These are phyloP conservation scores for Ecdyonurus torrentis DNA, from an alignment of 2,888 invertebrate species.

Conservation along the genomic window DNA sequence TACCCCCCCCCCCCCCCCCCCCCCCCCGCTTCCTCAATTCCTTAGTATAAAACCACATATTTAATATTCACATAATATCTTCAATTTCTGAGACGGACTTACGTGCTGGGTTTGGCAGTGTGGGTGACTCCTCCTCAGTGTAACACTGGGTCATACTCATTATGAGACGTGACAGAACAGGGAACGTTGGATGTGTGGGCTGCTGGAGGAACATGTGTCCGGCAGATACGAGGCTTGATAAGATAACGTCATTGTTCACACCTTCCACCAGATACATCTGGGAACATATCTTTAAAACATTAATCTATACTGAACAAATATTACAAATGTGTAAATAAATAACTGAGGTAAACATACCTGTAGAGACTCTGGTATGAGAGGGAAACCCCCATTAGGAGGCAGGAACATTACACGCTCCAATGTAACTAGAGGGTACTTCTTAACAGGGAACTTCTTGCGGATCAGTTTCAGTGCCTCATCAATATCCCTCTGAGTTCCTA, in stretches of 20 bases:
- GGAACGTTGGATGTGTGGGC: conserved; percentile 86
- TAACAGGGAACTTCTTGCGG: conserved; percentile 65
- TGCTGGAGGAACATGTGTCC: conserved; percentile 90
- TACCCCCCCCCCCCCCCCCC: neutral
- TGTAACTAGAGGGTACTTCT: conserved; percentile 63
- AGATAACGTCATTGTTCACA: conserved; percentile 80
- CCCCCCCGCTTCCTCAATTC: no score
- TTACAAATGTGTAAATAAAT: no score
- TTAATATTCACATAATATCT: no score
- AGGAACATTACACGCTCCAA: conserved; percentile 38
- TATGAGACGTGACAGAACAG: conserved; percentile 62
- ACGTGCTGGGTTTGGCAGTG: conserved; percentile 39
- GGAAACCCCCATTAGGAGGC: conserved; percentile 26
- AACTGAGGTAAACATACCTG: conserved; percentile 33
- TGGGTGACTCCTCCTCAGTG: conserved; percentile 56
- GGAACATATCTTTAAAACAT: conserved; percentile 15
- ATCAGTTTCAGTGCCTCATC: conserved; percentile 70
- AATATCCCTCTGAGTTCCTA: conserved; percentile 60
- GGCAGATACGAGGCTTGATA: conserved; percentile 72
- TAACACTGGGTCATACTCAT: conserved; percentile 71
- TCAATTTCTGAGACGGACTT: no score
- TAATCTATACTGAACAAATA: neutral
- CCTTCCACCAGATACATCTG: conserved; percentile 78
- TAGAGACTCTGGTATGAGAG: conserved; percentile 37
- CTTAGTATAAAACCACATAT: no score